Evolutionary conservation across 2,797 vertebrate species (phyloP).

Genomic region (Loriculus beryllinus): DNA sequence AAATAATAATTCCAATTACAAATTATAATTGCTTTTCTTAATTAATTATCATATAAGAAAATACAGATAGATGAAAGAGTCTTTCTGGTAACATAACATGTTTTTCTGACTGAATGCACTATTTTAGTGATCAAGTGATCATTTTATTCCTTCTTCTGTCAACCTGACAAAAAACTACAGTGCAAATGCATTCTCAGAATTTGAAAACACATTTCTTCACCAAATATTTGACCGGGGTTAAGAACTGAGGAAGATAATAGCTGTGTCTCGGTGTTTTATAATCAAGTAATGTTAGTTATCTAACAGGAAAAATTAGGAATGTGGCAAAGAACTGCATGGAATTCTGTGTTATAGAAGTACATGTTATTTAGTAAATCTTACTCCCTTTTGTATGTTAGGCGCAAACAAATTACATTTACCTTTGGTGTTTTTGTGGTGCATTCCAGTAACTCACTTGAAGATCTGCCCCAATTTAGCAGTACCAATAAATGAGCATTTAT

Average conservation of each 20-base stretch:
- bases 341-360: not conserved
- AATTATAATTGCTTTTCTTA: not conserved
- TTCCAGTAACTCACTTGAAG: not conserved
- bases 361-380: not conserved
- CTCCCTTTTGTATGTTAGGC: not conserved
- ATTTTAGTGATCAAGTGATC: not conserved
- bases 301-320: not conserved
- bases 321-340: not conserved
- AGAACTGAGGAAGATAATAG: not conserved
- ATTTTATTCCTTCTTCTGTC: not conserved
- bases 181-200: not conserved
- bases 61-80: not conserved
- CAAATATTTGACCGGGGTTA: not conserved
- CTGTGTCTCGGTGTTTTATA: not conserved
- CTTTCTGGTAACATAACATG: not conserved
- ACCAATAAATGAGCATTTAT: not conserved
- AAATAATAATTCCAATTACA: slow-evolving; percentile 3
- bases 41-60: not conserved
- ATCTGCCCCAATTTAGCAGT: not conserved
- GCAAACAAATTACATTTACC: not conserved
- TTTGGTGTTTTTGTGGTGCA: not conserved
- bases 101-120: not conserved
- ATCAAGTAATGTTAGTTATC: not conserved
- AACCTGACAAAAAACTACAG: not conserved
- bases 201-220: not conserved